Evolutionary conservation across 1,140 invertebrate species (phyloP).

Genomic region (Drosophila nannoptera): DNA sequence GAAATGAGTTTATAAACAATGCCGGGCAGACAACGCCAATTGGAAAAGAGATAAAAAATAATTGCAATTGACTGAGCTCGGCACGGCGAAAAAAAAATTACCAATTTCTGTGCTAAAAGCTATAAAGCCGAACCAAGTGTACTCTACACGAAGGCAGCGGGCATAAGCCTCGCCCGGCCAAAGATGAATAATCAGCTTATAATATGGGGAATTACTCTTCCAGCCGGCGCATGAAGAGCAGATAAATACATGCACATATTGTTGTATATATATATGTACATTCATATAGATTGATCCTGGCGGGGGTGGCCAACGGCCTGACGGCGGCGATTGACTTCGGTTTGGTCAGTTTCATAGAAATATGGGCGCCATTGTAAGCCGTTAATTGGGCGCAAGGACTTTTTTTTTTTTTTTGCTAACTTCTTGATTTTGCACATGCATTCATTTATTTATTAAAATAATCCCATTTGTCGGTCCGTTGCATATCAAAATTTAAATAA

Average conservation of each 20-base stretch:
- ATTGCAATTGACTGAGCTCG: constrained; percentile 63
- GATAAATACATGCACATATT: too few relatives aligned
- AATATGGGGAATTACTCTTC: background rate
- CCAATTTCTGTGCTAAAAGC: background rate
- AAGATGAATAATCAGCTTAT: background rate
- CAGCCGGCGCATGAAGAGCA: too few relatives aligned
- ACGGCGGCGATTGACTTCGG: background rate
- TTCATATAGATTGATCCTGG: background rate
- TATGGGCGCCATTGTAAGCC: constrained; percentile 25
- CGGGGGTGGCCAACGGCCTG: background rate
- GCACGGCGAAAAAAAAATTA: constrained; percentile 18
- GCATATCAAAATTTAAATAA: constrained; percentile 74
- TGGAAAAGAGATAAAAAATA: constrained; percentile 70
- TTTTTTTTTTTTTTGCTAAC: constrained; percentile 43
- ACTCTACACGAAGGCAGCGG: constrained; percentile 5
- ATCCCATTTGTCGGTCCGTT: constrained; percentile 61
- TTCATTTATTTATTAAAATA: constrained; percentile 74
- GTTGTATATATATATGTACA: background rate
- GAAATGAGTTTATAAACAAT: constrained; percentile 77
- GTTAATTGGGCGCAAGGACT: constrained; percentile 42
- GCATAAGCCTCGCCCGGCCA: too few relatives aligned
- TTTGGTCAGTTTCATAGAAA: background rate
- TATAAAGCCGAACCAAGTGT: constrained; percentile 10
- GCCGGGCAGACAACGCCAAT: constrained; percentile 48
- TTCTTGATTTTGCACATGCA: constrained; percentile 65